Base-by-base conservation (phyloP, 1,140 invertebrate genomes). In the Ostrea edulis region DNA sequence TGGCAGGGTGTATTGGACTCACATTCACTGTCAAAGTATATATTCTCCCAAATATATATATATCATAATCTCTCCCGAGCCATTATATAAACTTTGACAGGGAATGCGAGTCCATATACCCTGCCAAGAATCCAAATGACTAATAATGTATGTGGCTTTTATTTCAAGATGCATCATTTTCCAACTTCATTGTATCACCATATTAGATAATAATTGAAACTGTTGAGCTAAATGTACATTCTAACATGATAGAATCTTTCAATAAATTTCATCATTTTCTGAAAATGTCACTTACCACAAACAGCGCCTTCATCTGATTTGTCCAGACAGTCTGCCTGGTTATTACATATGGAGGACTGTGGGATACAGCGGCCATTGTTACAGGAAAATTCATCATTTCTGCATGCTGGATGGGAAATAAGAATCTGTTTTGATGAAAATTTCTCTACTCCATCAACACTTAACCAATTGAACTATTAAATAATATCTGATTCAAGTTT, bases 341-440 rank as follows among this genome's bases (percentile, higher is more conserved):
- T 88, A 88, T 96, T 95, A 92, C 95, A 96, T 17, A 91, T 88
- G 97, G 98, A 98, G 93, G 97, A 97, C 87, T 96, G 96, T 0
- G 98, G 97, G 88, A 99, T 99, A 94, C 98, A 99, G 3, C 90
- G 88, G 8, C 91, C 91, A 90, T 85, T 90, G 7, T 52, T 35
- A 90, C 93, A 94, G 52, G 89, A 87, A 87, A 91, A 94, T 85
- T 93, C 92, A n/a, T 25, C 0, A 22, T 53, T 11, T 68, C 91
- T 62, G 82, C 93, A 93, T 7, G 25, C 92, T 93, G 87, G 25
- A 87, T 87, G 87, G 55, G 35, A 86, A 87, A 82, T 87, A 62
- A 85, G 4, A 65, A 29, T 86, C 35, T 17, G 0, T 20, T 22
- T 20, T 35, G 17, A 22, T 20, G 14, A 17, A 58, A 29, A 29